phyloP scores from a whole-genome alignment of 1,140 invertebrate species.

The Oppia nitens region DNA sequence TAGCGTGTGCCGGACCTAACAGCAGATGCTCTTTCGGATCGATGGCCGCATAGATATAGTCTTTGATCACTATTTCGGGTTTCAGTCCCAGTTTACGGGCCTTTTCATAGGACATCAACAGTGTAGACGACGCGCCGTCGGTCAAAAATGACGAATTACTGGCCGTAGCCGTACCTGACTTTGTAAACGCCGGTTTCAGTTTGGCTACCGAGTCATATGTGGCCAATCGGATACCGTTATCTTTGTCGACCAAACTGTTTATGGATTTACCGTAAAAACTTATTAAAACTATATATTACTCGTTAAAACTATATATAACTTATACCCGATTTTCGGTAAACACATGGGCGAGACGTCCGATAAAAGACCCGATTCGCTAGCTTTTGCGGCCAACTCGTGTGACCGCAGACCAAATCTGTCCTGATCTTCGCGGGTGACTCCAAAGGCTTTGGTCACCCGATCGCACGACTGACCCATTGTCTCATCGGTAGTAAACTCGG shows the following conservation, averaged over 20 bases:
- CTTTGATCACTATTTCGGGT: conserved; percentile 37
- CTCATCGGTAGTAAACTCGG: conserved; percentile 93
- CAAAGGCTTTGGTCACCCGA: conserved; percentile 80
- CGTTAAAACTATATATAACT: too few species aligned
- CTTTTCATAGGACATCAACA: conserved; percentile 66
- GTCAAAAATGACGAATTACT: conserved; percentile 91
- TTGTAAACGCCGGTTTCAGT: conserved; percentile 89
- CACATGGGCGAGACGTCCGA: conserved; percentile 73
- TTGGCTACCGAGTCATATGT: conserved; percentile 70
- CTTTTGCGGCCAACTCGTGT: conserved; percentile 69
- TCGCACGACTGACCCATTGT: conserved; percentile 96
- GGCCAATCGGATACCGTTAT: conserved; percentile 90
- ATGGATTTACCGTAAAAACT: too few species aligned
- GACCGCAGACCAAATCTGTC: conserved; percentile 87
- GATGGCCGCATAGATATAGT: conserved; percentile 81
- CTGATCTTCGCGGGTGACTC: conserved; percentile 64
- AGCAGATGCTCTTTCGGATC: conserved; percentile 65
- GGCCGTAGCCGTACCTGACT: conserved; percentile 91
- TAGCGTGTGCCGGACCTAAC: conserved; percentile 61
- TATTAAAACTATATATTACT: too few species aligned
- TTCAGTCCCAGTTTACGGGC: conserved; percentile 37
- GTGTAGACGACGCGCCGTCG: conserved; percentile 87
- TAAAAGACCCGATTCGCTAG: conserved; percentile 66
- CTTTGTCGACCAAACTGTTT: conserved; percentile 47
- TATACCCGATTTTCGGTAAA: conserved; percentile 31